Conservation (phyloP, 2,888 invertebrate genomes). For the Didymodactylos carnosus region DNA sequence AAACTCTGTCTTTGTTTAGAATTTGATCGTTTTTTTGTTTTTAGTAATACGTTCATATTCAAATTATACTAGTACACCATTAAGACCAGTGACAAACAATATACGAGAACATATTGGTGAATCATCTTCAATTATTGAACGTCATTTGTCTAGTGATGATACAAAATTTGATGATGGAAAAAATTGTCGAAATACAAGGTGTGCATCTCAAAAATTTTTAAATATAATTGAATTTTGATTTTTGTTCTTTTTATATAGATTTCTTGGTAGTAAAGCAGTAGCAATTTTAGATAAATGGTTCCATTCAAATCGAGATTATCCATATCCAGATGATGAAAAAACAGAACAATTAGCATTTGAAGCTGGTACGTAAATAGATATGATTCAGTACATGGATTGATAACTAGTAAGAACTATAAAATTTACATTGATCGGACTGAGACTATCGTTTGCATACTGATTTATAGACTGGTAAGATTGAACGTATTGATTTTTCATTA, state of each 20-base stretch:
- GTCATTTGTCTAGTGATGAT: too few species aligned
- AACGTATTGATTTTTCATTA: too few species aligned
- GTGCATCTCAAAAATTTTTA: neutral
- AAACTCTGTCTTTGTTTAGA: neutral
- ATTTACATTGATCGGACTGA: too few species aligned
- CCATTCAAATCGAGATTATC: slow-evolving; percentile 7
- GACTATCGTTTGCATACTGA: too few species aligned
- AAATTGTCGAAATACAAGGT: neutral
- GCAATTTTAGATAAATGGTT: slow-evolving; percentile 11
- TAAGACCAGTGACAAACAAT: neutral
- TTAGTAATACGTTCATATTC: neutral
- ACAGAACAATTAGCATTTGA: slow-evolving; percentile 9
- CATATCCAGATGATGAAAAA: slow-evolving; percentile 13
- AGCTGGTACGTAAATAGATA: slow-evolving; percentile 5
- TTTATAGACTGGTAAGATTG: too few species aligned
- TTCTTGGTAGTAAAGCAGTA: slow-evolving; percentile 6
- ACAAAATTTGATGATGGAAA: too few species aligned
- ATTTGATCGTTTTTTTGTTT: neutral
- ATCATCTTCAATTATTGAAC: neutral
- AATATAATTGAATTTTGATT: neutral
- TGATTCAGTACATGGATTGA: too few species aligned
- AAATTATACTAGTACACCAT: neutral
- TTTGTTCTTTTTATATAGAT: neutral
- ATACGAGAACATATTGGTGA: neutral
- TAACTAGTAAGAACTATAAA: too few species aligned